A percentile compares a stretch with the other conserved stretches of the same genome.
phyloP scores from a whole-genome alignment of 1,140 invertebrate species.

The Epicauta chinensis region DNA sequence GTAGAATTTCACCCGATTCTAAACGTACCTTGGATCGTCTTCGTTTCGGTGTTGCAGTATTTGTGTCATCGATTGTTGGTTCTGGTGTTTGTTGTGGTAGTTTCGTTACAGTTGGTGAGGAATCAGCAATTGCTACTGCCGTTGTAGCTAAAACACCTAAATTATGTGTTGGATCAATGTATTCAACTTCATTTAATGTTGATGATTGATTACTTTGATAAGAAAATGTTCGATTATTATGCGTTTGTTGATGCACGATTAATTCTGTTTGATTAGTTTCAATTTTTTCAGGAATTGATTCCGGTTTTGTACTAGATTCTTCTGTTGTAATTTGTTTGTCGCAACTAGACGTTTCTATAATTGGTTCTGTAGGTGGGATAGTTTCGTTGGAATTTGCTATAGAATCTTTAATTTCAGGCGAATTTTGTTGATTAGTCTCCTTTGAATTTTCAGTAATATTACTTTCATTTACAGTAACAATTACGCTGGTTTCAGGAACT shows the following conservation, averaged over 20 bases:
- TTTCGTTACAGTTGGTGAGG: not conserved
- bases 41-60: not conserved
- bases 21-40: conserved; percentile 6
- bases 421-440: no score
- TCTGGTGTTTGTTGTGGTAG: not conserved
- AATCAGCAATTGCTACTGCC: not conserved
- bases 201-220: not conserved
- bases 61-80: not conserved
- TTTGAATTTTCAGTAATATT: no score
- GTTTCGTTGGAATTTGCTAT: no score
- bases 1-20: conserved; percentile 3
- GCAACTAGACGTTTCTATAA: no score
- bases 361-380: no score
- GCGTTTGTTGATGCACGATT: no score
- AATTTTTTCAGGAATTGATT: no score
- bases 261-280: not conserved
- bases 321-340: no score
- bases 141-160: conserved; percentile 1
- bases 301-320: no score
- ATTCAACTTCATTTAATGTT: conserved; percentile 2
- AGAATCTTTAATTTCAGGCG: no score
- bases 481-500: no score
- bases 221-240: not conserved
- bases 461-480: no score
- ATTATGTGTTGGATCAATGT: conserved; percentile 4